Base-by-base conservation (phyloP, 2,888 invertebrate genomes). In the Zaprionus bogoriensis region DNA sequence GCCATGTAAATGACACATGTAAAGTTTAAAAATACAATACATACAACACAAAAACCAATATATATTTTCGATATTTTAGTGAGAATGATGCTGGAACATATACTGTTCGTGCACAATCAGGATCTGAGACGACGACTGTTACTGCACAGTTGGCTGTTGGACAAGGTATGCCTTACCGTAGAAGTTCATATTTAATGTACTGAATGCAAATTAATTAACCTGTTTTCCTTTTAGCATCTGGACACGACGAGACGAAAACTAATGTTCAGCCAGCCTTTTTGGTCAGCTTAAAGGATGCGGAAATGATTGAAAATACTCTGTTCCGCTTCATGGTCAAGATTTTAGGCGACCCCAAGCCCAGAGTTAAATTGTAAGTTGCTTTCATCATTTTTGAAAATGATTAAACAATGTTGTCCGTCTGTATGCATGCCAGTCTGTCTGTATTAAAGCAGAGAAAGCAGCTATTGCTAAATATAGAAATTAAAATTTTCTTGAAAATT, bases 351-450 rank as follows among this genome's bases (percentile, higher is more conserved):
- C 97, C 98, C 1, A 95, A 95, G 88, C 99, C 99, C 0, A 95
- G 94, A 69, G 94, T 99, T 44, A 95, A 94, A 91, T 98, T 99
- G 98, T 98, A 92, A 94, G 96, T 5, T n/a, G n/a, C n/a, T n/a
- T n/a, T n/a, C n/a, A n/a, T n/a, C n/a, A n/a, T n/a, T n/a, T n/a
- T n/a, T n/a, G n/a, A n/a, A n/a, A n/a, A n/a, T n/a, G n/a, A n/a
- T n/a, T n/a, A n/a, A n/a, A n/a, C n/a, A n/a, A n/a, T n/a, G n/a
- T n/a, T n/a, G n/a, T n/a, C n/a, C n/a, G n/a, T n/a, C n/a, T n/a
- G n/a, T n/a, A n/a, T n/a, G n/a, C n/a, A n/a, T n/a, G n/a, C n/a
- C n/a, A n/a, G n/a, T n/a, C n/a, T n/a, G n/a, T n/a, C n/a, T n/a
- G n/a, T n/a, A n/a, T n/a, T n/a, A n/a, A n/a, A n/a, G n/a, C n/a